phyloP scores from a whole-genome alignment of 2,888 invertebrate genomes.

The Arctia plantaginis region DNA sequence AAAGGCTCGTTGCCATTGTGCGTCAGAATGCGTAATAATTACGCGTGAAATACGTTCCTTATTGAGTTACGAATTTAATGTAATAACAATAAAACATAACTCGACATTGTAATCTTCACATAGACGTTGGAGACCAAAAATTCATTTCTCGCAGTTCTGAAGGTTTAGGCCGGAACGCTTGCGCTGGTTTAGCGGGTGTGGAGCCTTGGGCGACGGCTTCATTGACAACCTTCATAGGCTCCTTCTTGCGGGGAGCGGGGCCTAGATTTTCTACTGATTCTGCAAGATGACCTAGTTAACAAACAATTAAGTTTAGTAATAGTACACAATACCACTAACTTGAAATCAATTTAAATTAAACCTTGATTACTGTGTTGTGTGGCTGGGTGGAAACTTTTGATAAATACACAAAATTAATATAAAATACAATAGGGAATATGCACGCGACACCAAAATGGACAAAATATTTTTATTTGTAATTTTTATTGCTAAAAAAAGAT shows the following conservation, averaged over 20 bases:
- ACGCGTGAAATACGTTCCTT: conserved; percentile 41
- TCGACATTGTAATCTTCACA: conserved; percentile 80
- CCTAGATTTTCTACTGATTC: conserved; percentile 82
- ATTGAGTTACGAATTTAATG: conserved; percentile 44
- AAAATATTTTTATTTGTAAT: no score
- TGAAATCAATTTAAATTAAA: no score
- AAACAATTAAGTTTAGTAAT: background rate
- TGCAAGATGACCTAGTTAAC: conserved; percentile 66
- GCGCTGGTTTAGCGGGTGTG: conserved; percentile 63
- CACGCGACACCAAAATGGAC: no score
- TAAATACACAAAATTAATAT: no score
- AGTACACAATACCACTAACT: background rate
- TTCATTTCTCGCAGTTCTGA: conserved; percentile 93
- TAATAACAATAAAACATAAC: conserved; percentile 45
- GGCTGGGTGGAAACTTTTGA: no score
- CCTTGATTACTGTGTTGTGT: no score
- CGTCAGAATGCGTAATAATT: conserved; percentile 30
- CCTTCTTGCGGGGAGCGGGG: conserved; percentile 68
- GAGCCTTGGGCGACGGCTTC: conserved; percentile 61
- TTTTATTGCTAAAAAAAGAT: no score
- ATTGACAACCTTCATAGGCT: conserved; percentile 51
- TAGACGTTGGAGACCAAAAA: conserved; percentile 94
- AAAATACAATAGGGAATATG: no score
- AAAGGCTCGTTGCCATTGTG: conserved; percentile 28
- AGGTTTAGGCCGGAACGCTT: conserved; percentile 66